Evolutionary conservation across 1,140 invertebrate species (phyloP).

Genomic region (Centruroides sculpturatus): DNA sequence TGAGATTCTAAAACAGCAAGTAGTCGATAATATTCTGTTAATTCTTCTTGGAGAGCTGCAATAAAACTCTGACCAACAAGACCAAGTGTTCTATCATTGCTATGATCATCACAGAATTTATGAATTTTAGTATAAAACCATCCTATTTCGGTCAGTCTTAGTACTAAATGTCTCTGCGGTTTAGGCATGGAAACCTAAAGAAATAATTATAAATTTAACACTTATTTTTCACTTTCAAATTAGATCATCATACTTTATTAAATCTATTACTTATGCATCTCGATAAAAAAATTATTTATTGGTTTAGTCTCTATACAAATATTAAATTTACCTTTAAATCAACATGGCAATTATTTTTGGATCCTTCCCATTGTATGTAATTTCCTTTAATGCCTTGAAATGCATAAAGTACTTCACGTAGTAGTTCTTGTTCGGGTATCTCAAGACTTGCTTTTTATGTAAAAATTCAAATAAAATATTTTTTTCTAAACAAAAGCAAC

Average conservation of each 20-base stretch:
- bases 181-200: constrained; percentile 30
- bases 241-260: constrained; percentile 5
- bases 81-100: constrained; percentile 38
- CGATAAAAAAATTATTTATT: no score
- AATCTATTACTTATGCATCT: no score
- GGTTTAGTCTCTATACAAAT: no score
- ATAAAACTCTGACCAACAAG: constrained; percentile 73
- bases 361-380: constrained; percentile 48
- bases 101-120: constrained; percentile 44
- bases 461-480: no score
- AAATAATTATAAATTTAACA: constrained; percentile 1
- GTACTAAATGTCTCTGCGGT: constrained; percentile 35
- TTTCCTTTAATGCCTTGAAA: constrained; percentile 69
- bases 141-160: constrained; percentile 66
- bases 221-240: no score
- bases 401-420: constrained; percentile 61
- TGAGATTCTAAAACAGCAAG: constrained; percentile 74
- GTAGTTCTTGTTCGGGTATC: constrained; percentile 36
- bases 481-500: no score
- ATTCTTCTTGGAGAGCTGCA: constrained; percentile 63
- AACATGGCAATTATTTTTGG: constrained; percentile 46
- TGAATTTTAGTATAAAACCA: constrained; percentile 67
- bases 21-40: constrained; percentile 73
- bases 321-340: constrained; percentile 34
- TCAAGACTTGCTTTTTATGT: constrained; percentile 16